Evolutionary conservation across 2,113 vertebrate genomes (phyloP).

Genomic region (Thryonomys swinderianus): DNA sequence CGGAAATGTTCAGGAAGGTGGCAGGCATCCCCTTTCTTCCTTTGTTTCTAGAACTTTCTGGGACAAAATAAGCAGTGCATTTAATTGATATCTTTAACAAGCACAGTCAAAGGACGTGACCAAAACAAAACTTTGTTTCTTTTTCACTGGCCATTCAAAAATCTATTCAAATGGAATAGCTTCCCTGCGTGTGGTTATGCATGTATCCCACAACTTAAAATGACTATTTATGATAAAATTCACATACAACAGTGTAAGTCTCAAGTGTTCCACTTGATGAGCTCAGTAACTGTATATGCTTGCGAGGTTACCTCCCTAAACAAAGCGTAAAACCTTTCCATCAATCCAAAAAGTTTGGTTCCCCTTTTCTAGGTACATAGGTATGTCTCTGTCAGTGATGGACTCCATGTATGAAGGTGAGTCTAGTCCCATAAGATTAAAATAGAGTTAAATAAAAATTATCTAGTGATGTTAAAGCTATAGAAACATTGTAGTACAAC

Average conservation of each 20-base stretch:
- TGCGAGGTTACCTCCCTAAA: neutral
- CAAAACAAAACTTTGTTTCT: slow-evolving; percentile 15
- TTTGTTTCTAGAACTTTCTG: slow-evolving; percentile 12
- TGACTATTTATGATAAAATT: neutral
- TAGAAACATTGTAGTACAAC: neutral
- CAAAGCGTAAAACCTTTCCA: neutral
- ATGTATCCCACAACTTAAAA: neutral
- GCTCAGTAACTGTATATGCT: neutral
- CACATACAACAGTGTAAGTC: neutral
- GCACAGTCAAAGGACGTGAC: slow-evolving; percentile 49
- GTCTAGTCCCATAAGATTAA: neutral
- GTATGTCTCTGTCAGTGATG: neutral
- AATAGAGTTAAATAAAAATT: neutral
- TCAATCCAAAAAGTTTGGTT: neutral
- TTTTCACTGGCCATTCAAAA: neutral
- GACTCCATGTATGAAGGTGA: neutral
- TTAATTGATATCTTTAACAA: slow-evolving; percentile 41
- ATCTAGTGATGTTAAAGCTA: neutral
- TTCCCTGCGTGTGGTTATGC: neutral
- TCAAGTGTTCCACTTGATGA: slow-evolving; percentile 11
- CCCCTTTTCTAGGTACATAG: neutral
- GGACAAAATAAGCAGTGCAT: slow-evolving; percentile 17
- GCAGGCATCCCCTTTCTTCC: neutral
- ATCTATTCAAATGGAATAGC: neutral
- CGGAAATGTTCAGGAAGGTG: neutral